phyloP scores from a whole-genome alignment of 1,140 invertebrate species.

The Gonioctena quinquepunctata region DNA sequence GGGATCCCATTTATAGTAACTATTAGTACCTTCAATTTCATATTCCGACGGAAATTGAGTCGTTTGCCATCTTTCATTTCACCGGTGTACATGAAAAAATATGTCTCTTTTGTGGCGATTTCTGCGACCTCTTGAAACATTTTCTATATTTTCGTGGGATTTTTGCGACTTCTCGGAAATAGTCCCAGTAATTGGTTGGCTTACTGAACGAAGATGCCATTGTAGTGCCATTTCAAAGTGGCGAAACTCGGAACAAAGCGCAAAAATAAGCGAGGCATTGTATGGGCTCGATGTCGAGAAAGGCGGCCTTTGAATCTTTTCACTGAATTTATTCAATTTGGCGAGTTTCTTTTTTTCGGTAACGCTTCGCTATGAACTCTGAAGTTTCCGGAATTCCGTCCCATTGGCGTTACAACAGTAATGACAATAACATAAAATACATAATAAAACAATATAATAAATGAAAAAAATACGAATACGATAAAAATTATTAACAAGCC shows the following conservation, averaged over 20 bases:
- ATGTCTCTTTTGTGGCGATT: no score
- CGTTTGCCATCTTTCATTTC: no score
- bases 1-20: no score
- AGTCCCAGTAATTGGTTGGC: slow-evolving; percentile 6
- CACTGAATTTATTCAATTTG: background rate
- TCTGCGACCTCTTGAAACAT: background rate
- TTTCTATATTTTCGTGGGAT: background rate
- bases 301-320: slow-evolving; percentile 3
- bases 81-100: no score
- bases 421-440: no score
- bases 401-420: background rate
- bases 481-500: no score
- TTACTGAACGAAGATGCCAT: background rate
- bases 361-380: background rate
- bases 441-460: no score
- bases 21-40: no score
- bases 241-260: slow-evolving; percentile 17
- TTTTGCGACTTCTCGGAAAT: slow-evolving; percentile 8
- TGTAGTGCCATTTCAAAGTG: slow-evolving; percentile 22
- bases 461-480: no score
- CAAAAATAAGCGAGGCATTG: slow-evolving; percentile 15
- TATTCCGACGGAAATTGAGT: no score
- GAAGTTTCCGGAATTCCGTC: background rate
- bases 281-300: slow-evolving; percentile 1
- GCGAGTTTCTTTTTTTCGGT: background rate